phyloP scores from a whole-genome alignment of 2,113 vertebrate genomes.

The Epinephelus cyanopodus region DNA sequence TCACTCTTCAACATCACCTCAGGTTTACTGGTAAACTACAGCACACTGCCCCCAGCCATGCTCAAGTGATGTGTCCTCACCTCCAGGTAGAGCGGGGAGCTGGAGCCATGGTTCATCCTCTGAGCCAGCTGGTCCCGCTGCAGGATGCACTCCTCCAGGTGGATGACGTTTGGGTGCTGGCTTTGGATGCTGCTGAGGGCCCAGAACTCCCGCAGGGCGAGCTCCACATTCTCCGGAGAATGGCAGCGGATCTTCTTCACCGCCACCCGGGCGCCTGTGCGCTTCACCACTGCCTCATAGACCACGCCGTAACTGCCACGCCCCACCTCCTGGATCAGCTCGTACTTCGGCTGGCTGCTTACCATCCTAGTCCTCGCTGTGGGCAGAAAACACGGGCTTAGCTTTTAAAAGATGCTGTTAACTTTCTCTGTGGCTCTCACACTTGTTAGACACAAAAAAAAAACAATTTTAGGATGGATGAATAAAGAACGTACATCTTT shows the following conservation, averaged over 20 bases:
- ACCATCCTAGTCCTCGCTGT: conserved; percentile 92
- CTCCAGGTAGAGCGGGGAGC: conserved; percentile 95
- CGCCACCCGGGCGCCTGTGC: conserved; percentile 92
- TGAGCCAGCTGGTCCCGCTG: conserved; percentile 96
- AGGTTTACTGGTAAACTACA: not conserved
- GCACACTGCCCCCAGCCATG: too few species aligned
- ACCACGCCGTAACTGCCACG: conserved; percentile 98
- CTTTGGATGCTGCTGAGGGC: conserved; percentile 99
- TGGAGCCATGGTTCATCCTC: conserved; percentile 96
- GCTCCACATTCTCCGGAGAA: conserved; percentile 96
- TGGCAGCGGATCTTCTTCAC: conserved; percentile 99
- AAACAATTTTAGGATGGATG: too few species aligned
- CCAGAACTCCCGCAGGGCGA: conserved; percentile 98
- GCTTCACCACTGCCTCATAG: conserved; percentile 95
- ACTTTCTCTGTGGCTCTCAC: too few species aligned
- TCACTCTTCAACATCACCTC: not conserved
- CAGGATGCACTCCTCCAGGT: conserved; percentile 97
- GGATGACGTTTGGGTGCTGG: conserved; percentile 98
- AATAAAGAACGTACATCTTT: too few species aligned
- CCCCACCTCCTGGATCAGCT: conserved; percentile 99
- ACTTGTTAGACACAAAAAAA: too few species aligned
- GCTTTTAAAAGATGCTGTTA: not conserved
- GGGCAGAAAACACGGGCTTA: not conserved
- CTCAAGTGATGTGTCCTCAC: conserved; percentile 74
- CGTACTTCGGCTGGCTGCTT: conserved; percentile 99